Conservation (phyloP, 2,113 vertebrate genomes). For the Hemiprocne comata region DNA sequence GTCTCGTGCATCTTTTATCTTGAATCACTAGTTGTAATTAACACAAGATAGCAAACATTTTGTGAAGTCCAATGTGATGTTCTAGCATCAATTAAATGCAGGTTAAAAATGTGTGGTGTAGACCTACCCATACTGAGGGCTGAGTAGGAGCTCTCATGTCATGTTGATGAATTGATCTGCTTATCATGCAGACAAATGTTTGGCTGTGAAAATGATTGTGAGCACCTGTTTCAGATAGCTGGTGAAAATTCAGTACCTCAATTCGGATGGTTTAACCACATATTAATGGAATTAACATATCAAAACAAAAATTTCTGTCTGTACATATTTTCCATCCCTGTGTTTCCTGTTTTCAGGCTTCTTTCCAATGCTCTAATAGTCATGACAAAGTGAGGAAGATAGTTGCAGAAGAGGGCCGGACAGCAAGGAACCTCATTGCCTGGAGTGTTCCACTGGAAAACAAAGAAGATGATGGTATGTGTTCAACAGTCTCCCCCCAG, state of each 20-base stretch:
- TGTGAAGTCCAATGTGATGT: not conserved
- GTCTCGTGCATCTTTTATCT: not conserved
- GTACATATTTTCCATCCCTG: not conserved
- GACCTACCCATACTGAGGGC: not conserved
- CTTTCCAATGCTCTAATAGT: slow-evolving; percentile 95
- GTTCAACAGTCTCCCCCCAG: not conserved
- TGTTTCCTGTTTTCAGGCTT: slow-evolving; percentile 79
- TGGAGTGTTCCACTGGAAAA: slow-evolving; percentile 95
- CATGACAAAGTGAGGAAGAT: slow-evolving; percentile 98
- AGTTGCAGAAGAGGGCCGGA: slow-evolving; percentile 95
- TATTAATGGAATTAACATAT: not conserved
- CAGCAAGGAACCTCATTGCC: slow-evolving; percentile 94
- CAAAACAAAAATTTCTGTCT: not conserved
- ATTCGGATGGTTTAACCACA: not conserved
- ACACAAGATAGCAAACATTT: not conserved
- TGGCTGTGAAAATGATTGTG: not conserved
- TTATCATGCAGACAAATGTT: not conserved
- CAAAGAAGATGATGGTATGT: slow-evolving; percentile 94
- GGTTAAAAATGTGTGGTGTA: not conserved
- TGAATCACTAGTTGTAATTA: not conserved
- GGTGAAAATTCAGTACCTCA: not conserved
- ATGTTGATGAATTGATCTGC: not conserved
- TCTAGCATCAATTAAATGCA: not conserved
- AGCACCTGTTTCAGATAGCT: not conserved
- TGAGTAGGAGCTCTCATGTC: not conserved